These are phyloP conservation scores for Variabilichromis moorii DNA, from an alignment of 2,113 vertebrate genomes.

Conservation along the genomic window DNA sequence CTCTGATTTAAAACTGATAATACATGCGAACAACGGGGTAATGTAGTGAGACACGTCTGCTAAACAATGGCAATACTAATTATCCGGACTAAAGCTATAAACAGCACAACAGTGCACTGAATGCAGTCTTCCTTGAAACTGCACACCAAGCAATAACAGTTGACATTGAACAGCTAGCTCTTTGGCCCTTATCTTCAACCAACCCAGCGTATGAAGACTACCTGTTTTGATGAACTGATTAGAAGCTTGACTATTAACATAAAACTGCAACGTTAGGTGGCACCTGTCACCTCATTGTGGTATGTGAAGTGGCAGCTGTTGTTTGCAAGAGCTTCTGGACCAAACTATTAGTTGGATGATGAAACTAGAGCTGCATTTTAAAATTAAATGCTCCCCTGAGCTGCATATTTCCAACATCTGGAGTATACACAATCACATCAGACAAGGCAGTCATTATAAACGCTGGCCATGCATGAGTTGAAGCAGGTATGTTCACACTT, in stretches of 20 bases:
- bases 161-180: conserved; percentile 11
- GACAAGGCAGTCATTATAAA: conserved; percentile 1
- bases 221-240: conserved; percentile 20
- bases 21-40: neutral
- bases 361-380: conserved; percentile 22
- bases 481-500: neutral
- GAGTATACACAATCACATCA: conserved; percentile 5
- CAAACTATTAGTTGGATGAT: neutral
- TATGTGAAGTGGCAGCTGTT: conserved; percentile 36
- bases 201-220: neutral
- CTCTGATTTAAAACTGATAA: neutral
- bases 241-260: conserved; percentile 4
- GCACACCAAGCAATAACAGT: neutral
- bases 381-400: conserved; percentile 35
- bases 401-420: conserved; percentile 44
- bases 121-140: neutral
- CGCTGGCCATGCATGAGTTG: neutral
- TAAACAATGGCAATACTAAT: neutral
- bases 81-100: conserved; percentile 6
- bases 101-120: neutral
- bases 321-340: conserved; percentile 25
- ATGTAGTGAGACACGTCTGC: neutral
- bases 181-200: neutral
- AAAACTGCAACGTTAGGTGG: neutral
- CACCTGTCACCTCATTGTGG: conserved; percentile 14